Base-by-base conservation (phyloP, 2,888 invertebrate genomes). In the Oscheius myriophilus region DNA sequence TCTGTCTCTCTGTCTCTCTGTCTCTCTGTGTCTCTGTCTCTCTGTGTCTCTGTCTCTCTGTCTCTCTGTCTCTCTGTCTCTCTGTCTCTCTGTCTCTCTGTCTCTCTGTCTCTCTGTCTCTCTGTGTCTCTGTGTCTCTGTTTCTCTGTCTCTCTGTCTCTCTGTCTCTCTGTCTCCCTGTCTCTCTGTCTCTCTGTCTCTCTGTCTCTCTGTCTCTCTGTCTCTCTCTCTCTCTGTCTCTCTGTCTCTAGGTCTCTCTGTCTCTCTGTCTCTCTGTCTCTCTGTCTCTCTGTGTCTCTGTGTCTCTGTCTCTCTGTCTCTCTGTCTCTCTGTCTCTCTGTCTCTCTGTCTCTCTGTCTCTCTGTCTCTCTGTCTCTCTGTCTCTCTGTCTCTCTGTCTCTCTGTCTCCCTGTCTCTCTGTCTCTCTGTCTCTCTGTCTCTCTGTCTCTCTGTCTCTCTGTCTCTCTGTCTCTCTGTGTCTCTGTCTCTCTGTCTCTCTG, bases 271-370 rank as follows among this genome's bases (percentile, higher is more conserved):
- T 62, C 39, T 58, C 57, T 67, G 52, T 59, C 43, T 67, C 59
- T 52, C 58, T 33, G 3, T 33, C 33, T 33, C 33, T 33, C 46
- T 51, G 18, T n/a, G 14, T 11, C 7, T 46, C 55, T 33, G 3
- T 26, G 4, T 53, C 65, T 70, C 61, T 70, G 46, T 70, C 65
- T 70, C 65, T 61, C 59, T 70, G 61, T 70, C 52, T 42, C 65
- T 59, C 65, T 45, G 54, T 69, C 69, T 64, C n/a, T 33, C 55
- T 52, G 52, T 58, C 18, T 49, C 6, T 49, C 46, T 63, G 4
- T 51, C 42, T 57, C 42, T 42, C 16, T 58, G 23, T 33, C 64
- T 55, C 26, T 39, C 49, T 64, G 14, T 3, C 45, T 33, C 33
- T 33, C 33, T 55, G 4, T 55, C 33, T 55, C 33, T n/a, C 55